A percentile compares a stretch with the other conserved stretches of the same genome.
Conservation (phyloP, 2,888 invertebrate genomes). For the Cheilosia pagana region DNA sequence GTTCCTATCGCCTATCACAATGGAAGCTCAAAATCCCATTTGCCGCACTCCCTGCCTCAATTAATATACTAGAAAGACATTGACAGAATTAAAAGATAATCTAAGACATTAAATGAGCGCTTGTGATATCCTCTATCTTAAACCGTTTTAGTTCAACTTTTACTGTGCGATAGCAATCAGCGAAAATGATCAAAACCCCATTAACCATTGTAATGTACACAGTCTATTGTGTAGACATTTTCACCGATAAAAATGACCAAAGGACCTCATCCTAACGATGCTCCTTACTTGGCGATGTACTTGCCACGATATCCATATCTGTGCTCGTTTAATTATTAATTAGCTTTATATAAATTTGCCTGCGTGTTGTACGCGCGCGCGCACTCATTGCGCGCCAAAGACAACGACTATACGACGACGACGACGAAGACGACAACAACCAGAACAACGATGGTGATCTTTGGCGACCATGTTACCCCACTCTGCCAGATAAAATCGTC, state of each 20-base stretch:
- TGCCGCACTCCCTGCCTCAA: too few species aligned
- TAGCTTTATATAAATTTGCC: constrained; percentile 63
- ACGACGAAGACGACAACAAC: constrained; percentile 25
- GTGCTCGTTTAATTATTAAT: constrained; percentile 72
- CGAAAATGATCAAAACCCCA: constrained; percentile 51
- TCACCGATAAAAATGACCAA: constrained; percentile 70
- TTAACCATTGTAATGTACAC: constrained; percentile 59
- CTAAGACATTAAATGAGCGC: constrained; percentile 23
- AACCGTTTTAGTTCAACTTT: not conserved
- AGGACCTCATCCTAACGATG: constrained; percentile 60
- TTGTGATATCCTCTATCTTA: constrained; percentile 4
- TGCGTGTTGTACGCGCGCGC: constrained; percentile 54
- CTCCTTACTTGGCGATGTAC: constrained; percentile 11
- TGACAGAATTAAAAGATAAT: constrained; percentile 19
- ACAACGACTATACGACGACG: constrained; percentile 36
- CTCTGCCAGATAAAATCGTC: constrained; percentile 62
- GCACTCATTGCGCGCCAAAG: constrained; percentile 49
- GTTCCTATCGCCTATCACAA: too few species aligned
- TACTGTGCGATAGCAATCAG: constrained; percentile 42
- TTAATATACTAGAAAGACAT: not conserved
- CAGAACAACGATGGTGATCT: constrained; percentile 53
- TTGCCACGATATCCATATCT: constrained; percentile 45
- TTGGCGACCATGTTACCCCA: constrained; percentile 70
- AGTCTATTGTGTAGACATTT: constrained; percentile 55
- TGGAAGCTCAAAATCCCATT: too few species aligned